phyloP scores from a whole-genome alignment of 2,888 invertebrate species.

The Cryptophagus acutangulus region DNA sequence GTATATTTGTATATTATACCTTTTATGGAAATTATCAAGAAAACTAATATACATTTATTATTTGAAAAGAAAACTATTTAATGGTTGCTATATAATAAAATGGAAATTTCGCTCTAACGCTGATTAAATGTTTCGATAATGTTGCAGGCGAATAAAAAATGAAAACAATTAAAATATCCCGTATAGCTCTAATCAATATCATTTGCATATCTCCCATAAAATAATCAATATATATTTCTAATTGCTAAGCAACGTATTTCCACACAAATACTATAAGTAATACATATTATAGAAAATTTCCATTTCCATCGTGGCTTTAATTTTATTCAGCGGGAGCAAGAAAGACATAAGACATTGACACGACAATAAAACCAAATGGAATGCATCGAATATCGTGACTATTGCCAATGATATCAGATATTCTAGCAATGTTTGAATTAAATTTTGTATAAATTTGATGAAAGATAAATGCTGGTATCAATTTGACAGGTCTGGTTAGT shows the following conservation, averaged over 20 bases:
- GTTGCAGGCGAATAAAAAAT: constrained; percentile 14
- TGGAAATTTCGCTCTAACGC: too few species aligned
- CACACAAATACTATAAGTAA: constrained; percentile 38
- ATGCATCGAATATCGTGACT: constrained; percentile 38
- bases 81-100: too few species aligned
- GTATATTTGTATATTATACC: too few species aligned
- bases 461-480: constrained; percentile 39
- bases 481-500: constrained; percentile 37
- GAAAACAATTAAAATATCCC: constrained; percentile 25
- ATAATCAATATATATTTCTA: constrained; percentile 41
- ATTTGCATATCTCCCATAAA: constrained; percentile 39
- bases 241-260: constrained; percentile 44
- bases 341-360: constrained; percentile 10
- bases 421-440: constrained; percentile 44
- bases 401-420: constrained; percentile 45
- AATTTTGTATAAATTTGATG: constrained; percentile 48
- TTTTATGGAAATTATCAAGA: too few species aligned
- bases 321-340: constrained; percentile 10
- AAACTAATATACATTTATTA: too few species aligned
- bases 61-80: too few species aligned
- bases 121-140: constrained; percentile 3
- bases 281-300: constrained; percentile 1
- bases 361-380: constrained; percentile 10
- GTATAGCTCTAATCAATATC: constrained; percentile 23
- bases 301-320: not conserved